phyloP scores from a whole-genome alignment of 2,888 invertebrate genomes.

The Cyrtodaria siliqua region DNA sequence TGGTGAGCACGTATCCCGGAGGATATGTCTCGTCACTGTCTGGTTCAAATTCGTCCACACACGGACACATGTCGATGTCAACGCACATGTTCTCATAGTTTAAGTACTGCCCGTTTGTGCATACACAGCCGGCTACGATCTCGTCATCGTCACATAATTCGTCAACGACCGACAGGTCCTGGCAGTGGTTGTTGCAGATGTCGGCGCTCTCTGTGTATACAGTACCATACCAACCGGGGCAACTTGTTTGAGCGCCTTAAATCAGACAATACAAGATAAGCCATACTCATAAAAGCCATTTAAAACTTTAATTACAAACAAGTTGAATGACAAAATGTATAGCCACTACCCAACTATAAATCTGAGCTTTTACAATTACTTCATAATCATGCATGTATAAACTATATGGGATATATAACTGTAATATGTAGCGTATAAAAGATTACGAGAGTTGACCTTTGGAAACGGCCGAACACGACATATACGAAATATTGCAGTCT shows the following conservation, averaged over 20 bases:
- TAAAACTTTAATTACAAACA: too few species aligned
- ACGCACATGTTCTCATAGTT: constrained; percentile 55
- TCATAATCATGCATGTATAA: too few species aligned
- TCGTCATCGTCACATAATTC: constrained; percentile 37
- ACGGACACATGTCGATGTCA: constrained; percentile 47
- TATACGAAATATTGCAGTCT: too few species aligned
- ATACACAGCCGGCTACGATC: constrained; percentile 57
- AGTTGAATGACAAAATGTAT: too few species aligned
- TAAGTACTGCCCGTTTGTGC: constrained; percentile 38
- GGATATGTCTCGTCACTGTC: constrained; percentile 38
- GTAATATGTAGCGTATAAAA: too few species aligned
- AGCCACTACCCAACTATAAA: too few species aligned
- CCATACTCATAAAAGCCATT: too few species aligned
- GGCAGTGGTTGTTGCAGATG: constrained; percentile 48
- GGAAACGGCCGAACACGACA: too few species aligned
- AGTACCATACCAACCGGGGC: constrained; percentile 17
- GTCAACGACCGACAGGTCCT: constrained; percentile 50
- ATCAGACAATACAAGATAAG: too few species aligned
- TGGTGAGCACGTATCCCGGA: constrained; percentile 31
- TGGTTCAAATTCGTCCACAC: constrained; percentile 41
- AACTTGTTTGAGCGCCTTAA: constrained; percentile 16
- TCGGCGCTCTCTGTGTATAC: constrained; percentile 57
- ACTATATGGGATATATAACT: too few species aligned
- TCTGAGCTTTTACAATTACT: too few species aligned
- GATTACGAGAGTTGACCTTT: too few species aligned